Percentiles rank a stretch among this genome's conserved stretches.
These are phyloP conservation scores for Pionites leucogaster DNA, from an alignment of 2,113 vertebrate species.

Conservation along the genomic window DNA sequence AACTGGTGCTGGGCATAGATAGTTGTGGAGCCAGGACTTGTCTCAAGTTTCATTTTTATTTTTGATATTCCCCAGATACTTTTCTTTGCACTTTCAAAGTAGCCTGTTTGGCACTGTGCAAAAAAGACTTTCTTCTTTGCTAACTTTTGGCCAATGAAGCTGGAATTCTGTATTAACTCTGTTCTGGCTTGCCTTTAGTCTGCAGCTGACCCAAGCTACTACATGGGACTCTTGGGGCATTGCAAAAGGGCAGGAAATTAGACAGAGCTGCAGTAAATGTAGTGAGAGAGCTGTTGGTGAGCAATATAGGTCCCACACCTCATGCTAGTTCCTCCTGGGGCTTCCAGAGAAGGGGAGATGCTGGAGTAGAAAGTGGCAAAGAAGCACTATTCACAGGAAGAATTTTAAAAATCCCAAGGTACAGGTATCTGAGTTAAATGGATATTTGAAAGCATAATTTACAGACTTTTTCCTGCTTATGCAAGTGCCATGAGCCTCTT, in stretches of 20 bases:
- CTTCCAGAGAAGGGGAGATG: not conserved
- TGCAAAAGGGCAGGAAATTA: not conserved
- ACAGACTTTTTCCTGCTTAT: not conserved
- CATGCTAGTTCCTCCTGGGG: not conserved
- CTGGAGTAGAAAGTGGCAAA: not conserved
- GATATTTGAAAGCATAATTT: not conserved
- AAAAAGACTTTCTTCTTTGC: not conserved
- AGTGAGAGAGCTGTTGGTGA: not conserved
- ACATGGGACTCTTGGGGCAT: not conserved
- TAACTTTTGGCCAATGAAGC: not conserved
- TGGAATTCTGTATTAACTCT: not conserved
- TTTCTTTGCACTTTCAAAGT: not conserved
- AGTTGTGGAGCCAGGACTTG: not conserved
- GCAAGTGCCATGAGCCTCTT: not conserved
- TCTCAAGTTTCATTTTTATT: not conserved
- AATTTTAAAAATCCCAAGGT: not conserved
- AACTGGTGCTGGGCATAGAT: rapidly evolving
- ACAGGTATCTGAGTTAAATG: not conserved
- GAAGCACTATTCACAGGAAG: not conserved
- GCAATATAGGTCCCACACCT: not conserved
- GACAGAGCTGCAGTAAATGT: not conserved
- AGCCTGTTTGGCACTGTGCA: not conserved
- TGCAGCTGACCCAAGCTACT: not conserved
- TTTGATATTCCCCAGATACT: not conserved
- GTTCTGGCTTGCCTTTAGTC: not conserved